Evolutionary conservation across 2,888 invertebrate species (phyloP).

Genomic region (Dendrolimus pini): DNA sequence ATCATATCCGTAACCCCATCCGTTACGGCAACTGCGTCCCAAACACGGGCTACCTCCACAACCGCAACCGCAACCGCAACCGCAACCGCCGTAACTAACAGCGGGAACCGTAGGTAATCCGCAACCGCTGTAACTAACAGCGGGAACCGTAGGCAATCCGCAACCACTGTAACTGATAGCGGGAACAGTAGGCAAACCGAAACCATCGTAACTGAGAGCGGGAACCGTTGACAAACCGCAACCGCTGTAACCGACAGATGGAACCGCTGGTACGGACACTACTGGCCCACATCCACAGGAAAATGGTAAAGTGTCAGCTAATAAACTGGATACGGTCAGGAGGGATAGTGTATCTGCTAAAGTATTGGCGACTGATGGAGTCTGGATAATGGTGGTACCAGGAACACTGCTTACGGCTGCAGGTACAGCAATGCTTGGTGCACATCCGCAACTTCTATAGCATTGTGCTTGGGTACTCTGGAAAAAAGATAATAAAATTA

Average conservation of each 20-base stretch:
- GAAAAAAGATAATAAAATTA: conserved; percentile 8
- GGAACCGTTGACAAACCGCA: too few species aligned
- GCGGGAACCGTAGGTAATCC: background rate
- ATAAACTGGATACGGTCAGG: conserved; percentile 50
- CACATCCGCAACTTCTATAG: conserved; percentile 10
- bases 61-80: conserved; percentile 20
- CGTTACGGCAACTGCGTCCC: conserved; percentile 15
- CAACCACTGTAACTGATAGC: background rate
- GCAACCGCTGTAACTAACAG: background rate
- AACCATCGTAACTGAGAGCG: background rate
- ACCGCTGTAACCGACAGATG: too few species aligned
- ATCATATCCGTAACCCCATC: background rate
- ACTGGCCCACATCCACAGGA: conserved; percentile 12
- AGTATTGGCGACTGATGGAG: conserved; percentile 38
- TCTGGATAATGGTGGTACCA: conserved; percentile 19
- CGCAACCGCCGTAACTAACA: background rate
- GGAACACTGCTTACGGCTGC: background rate
- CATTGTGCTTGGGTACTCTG: conserved; percentile 34
- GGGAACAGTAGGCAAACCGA: background rate
- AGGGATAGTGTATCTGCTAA: conserved; percentile 55
- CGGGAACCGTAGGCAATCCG: background rate
- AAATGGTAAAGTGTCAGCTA: conserved; percentile 45
- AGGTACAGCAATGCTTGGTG: background rate
- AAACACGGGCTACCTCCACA: conserved; percentile 4
- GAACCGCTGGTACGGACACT: background rate